Conservation (phyloP, 2,888 invertebrate genomes). For the Cheilosia grossa region DNA sequence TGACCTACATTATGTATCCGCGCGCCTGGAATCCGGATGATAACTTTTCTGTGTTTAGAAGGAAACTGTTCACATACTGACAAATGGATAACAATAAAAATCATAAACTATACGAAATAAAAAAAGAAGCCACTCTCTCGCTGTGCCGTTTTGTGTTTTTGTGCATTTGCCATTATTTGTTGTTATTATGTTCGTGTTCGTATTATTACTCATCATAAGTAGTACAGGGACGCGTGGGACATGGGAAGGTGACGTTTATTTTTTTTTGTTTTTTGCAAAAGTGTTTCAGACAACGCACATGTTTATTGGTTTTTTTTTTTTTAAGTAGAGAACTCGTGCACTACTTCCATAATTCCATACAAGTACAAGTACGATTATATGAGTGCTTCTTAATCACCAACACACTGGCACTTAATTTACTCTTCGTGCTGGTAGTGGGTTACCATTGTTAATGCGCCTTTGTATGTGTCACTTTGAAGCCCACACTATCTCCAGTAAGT, state of each 20-base stretch:
- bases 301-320: neutral
- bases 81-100: constrained; percentile 43
- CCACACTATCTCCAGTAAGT: constrained; percentile 6
- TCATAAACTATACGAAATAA: constrained; percentile 21
- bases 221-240: constrained; percentile 10
- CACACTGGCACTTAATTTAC: constrained; percentile 28
- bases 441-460: constrained; percentile 27
- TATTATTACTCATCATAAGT: constrained; percentile 14
- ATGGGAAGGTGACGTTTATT: constrained; percentile 1
- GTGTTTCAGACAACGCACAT: constrained; percentile 35
- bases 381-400: constrained; percentile 34
- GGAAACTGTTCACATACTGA: neutral
- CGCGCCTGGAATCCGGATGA: neutral
- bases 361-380: neutral
- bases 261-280: constrained; percentile 14
- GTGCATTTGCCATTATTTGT: constrained; percentile 23
- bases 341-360: constrained; percentile 38
- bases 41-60: neutral
- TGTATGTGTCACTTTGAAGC: constrained; percentile 31
- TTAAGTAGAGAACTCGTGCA: constrained; percentile 10
- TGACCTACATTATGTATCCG: neutral
- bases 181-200: neutral
- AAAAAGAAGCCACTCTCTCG: constrained; percentile 1
- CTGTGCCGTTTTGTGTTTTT: neutral
- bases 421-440: constrained; percentile 26